These are phyloP conservation scores for Gymnogyps californianus DNA, from an alignment of 2,113 vertebrate genomes.

Conservation along the genomic window DNA sequence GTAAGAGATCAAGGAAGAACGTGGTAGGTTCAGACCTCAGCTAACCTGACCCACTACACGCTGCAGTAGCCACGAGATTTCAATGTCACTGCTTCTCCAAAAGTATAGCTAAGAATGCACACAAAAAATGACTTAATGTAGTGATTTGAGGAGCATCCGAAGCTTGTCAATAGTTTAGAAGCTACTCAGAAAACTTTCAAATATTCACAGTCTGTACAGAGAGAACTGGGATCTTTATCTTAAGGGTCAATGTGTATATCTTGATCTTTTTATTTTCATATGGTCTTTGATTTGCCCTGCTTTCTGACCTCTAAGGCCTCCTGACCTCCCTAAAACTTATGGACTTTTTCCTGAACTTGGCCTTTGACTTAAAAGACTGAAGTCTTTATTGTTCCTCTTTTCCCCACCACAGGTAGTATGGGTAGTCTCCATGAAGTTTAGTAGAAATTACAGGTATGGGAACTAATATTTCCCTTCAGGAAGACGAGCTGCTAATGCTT, in stretches of 20 bases:
- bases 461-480: neutral
- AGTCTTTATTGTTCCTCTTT: neutral
- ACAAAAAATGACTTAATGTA: neutral
- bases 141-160: neutral
- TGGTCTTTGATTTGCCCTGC: neutral
- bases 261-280: neutral
- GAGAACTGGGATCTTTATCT: neutral
- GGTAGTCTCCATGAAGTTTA: neutral
- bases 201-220: neutral
- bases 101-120: neutral
- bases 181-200: neutral
- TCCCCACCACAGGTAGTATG: neutral
- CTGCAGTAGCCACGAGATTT: neutral
- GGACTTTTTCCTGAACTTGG: neutral
- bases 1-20: neutral
- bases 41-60: accelerated
- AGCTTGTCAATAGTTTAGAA: neutral
- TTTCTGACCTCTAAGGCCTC: neutral
- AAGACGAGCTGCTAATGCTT: neutral
- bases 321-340: neutral
- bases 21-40: neutral
- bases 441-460: neutral
- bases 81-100: neutral
- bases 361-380: neutral
- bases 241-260: accelerated